These are phyloP conservation scores for Watsonalla binaria DNA, from an alignment of 2,888 invertebrate genomes.

Conservation along the genomic window DNA sequence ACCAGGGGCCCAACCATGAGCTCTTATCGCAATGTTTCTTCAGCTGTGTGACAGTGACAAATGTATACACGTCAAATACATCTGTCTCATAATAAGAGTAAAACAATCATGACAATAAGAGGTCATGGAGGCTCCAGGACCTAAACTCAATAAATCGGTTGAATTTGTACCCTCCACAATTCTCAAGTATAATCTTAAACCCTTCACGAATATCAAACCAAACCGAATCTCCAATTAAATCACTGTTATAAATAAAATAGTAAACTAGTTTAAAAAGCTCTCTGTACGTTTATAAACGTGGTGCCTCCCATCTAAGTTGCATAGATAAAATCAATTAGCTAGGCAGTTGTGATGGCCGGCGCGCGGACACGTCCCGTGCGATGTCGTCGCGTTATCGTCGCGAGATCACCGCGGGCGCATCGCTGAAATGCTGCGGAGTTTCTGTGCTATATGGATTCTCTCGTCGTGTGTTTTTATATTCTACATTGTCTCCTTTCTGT, in stretches of 20 bases:
- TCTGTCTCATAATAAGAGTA: no score
- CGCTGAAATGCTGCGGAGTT: constrained; percentile 26
- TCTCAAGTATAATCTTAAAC: no score
- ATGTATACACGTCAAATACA: no score
- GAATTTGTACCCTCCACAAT: no score
- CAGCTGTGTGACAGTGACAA: no score
- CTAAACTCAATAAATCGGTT: no score
- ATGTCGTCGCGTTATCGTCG: constrained; percentile 50
- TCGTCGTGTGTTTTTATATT: neutral
- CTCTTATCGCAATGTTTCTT: no score
- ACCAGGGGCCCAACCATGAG: no score
- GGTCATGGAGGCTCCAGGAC: no score
- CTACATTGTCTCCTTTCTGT: neutral
- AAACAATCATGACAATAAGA: no score
- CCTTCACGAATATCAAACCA: no score
- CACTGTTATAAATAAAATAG: neutral
- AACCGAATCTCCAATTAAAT: neutral
- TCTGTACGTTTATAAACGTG: constrained; percentile 5
- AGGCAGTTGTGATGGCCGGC: constrained; percentile 43
- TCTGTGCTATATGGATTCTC: constrained; percentile 4
- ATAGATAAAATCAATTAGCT: constrained; percentile 66
- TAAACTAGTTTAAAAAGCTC: constrained; percentile 3
- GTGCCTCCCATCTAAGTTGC: constrained; percentile 15
- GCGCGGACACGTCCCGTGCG: constrained; percentile 47
- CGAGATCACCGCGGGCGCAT: constrained; percentile 31